Percentiles rank a stretch among this genome's conserved stretches.
phyloP scores from a whole-genome alignment of 2,113 vertebrate species.

The Climacteris rufus region DNA sequence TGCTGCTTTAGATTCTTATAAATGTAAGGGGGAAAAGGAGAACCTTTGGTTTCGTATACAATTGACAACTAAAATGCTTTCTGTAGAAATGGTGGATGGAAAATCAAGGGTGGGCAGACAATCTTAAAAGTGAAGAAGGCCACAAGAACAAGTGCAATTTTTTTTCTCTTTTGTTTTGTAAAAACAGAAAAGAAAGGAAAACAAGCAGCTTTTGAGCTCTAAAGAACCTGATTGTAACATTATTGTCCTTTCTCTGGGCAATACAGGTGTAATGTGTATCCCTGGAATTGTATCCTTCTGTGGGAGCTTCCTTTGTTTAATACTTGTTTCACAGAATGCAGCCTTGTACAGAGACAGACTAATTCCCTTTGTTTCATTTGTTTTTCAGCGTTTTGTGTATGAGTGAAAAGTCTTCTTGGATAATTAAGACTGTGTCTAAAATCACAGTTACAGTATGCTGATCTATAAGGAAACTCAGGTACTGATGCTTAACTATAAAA shows the following conservation, averaged over 20 bases:
- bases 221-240: constrained; percentile 52
- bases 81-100: constrained; percentile 62
- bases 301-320: constrained; percentile 18
- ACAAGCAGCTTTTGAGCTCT: constrained; percentile 52
- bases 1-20: constrained; percentile 87
- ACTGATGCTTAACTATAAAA: constrained; percentile 69
- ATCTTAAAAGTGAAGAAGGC: constrained; percentile 79
- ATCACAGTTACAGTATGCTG: constrained; percentile 46
- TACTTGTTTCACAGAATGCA: constrained; percentile 61
- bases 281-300: constrained; percentile 39
- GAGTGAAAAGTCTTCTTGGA: constrained; percentile 54
- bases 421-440: constrained; percentile 48
- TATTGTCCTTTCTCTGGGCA: constrained; percentile 72
- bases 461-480: constrained; percentile 58
- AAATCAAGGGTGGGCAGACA: constrained; percentile 72
- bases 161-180: background rate
- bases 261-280: constrained; percentile 49
- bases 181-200: constrained; percentile 22
- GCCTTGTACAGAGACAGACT: constrained; percentile 30
- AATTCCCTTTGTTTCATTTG: constrained; percentile 46
- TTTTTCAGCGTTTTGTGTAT: constrained; percentile 53
- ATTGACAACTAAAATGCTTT: constrained; percentile 62
- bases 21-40: constrained; percentile 69
- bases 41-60: constrained; percentile 60
- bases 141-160: constrained; percentile 79